Percentiles rank a stretch among this genome's conserved stretches.
phyloP scores from a whole-genome alignment of 2,113 vertebrate genomes.

The Tautogolabrus adspersus region DNA sequence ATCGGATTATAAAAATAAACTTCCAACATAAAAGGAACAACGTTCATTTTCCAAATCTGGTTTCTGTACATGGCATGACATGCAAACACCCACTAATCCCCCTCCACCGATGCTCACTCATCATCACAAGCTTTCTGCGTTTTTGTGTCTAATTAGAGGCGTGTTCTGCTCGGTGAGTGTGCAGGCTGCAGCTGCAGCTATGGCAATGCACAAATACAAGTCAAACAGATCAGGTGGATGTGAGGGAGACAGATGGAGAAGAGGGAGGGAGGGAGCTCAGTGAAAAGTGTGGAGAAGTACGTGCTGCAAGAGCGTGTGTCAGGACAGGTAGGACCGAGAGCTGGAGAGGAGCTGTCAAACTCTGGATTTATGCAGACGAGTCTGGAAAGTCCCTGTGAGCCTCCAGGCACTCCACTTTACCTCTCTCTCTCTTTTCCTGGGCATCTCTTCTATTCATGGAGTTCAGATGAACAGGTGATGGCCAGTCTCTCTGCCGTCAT shows the following conservation, averaged over 20 bases:
- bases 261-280: slow-evolving; percentile 17
- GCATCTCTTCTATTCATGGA: slow-evolving; percentile 14
- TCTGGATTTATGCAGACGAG: slow-evolving; percentile 55
- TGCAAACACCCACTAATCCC: slow-evolving; percentile 46
- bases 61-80: slow-evolving; percentile 50
- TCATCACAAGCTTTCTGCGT: slow-evolving; percentile 41
- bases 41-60: slow-evolving; percentile 22
- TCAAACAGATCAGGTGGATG: slow-evolving; percentile 68
- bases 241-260: slow-evolving; percentile 28
- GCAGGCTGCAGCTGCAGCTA: slow-evolving; percentile 70
- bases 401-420: slow-evolving; percentile 42
- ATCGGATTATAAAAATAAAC: slow-evolving; percentile 32
- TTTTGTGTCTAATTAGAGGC: slow-evolving; percentile 61
- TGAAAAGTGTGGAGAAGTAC: slow-evolving; percentile 35
- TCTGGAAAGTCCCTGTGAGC: slow-evolving; percentile 76
- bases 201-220: slow-evolving; percentile 77
- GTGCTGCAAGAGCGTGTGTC: slow-evolving; percentile 44
- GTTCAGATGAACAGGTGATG: slow-evolving; percentile 52
- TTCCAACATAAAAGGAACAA: slow-evolving; percentile 1
- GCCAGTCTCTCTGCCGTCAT: neutral
- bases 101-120: slow-evolving; percentile 40
- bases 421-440: neutral
- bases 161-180: slow-evolving; percentile 29
- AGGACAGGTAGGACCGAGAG: slow-evolving; percentile 59
- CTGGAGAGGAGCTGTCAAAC: slow-evolving; percentile 71